Evolutionary conservation across 2,888 invertebrate species (phyloP), one percentile per base, ranked within the genome.

Genomic region (Heliconius ethilla): DNA sequence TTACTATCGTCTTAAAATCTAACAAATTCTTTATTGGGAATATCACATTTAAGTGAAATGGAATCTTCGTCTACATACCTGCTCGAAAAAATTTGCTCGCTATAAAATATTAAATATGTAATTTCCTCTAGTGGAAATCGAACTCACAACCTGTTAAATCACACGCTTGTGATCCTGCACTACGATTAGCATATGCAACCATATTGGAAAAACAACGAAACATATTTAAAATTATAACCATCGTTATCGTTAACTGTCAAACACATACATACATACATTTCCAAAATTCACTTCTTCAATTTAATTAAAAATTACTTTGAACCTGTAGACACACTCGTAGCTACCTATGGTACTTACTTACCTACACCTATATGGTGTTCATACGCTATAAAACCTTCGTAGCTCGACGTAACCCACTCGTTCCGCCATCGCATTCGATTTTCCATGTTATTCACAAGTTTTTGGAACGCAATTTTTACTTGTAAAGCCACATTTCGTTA

Each of bases 401-500:
- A 55, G 62, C 78, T 70, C 75, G 66, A 74, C 78, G 78, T 70
- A 66, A 59, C 27, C 72, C 78, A 80, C 80, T 80, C 75, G 67
- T 80, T 76, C 70, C 78, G 63, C 78, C 69, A 75, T 80, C 76
- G 70, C 69, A 76, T 78, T 78, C 76, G 76, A 80, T 80, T 80
- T 78, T 72, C 75, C 76, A 62, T 67, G 37, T 70, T 33, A 75
- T 80, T 80, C 76, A 70, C 70, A 45, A 33, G 62, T 67, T 79
- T 77, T 77, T 55, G 55, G 27, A 29, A 25, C 63, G 70, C 63
- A 63, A 70, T 73, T 70, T 80, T 78, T 70, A 59, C 66, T 74
- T 33, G 37, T n/a, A 75, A 77, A 72, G 45, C 59, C 73, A 79
- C n/a, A 45, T 70, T 70, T 45, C 70, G 65, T 75, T 77, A 65